A percentile compares a stretch with the other conserved stretches of the same genome.
These are phyloP conservation scores for Drosophila neonasuta DNA, from an alignment of 2,888 invertebrate genomes.

Conservation along the genomic window DNA sequence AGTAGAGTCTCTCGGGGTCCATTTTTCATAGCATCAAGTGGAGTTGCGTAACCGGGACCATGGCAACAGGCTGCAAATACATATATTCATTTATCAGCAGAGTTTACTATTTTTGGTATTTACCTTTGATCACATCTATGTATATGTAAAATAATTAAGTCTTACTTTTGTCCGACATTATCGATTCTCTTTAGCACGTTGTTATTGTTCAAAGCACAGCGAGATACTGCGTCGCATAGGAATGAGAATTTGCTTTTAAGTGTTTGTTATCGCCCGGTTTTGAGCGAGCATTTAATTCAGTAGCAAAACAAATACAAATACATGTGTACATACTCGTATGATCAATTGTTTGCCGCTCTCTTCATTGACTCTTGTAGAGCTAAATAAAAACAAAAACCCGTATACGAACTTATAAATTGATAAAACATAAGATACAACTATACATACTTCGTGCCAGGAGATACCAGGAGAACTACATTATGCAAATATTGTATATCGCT, in stretches of 20 bases:
- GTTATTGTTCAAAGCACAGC: slow-evolving; percentile 39
- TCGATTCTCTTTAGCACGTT: slow-evolving; percentile 25
- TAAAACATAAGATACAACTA: not conserved
- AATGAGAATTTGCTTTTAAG: slow-evolving; percentile 13
- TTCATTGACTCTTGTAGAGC: slow-evolving; percentile 4
- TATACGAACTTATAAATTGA: not conserved
- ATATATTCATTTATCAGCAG: slow-evolving; percentile 25
- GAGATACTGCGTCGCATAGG: slow-evolving; percentile 27
- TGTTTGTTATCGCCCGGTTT: slow-evolving; percentile 42
- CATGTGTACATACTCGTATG: not conserved
- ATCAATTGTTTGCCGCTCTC: slow-evolving; percentile 3
- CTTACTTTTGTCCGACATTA: slow-evolving; percentile 59
- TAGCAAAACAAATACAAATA: not conserved
- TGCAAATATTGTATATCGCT: not conserved
- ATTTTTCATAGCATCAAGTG: slow-evolving; percentile 90
- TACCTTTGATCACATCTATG: slow-evolving; percentile 2
- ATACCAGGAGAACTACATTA: not conserved
- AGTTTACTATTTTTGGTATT: not conserved
- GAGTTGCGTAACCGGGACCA: slow-evolving; percentile 91
- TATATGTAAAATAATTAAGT: not conserved
- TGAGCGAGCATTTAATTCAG: slow-evolving; percentile 26
- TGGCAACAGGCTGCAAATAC: slow-evolving; percentile 74
- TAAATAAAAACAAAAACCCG: not conserved
- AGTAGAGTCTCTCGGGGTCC: slow-evolving; percentile 93
- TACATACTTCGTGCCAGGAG: not conserved